Conservation (phyloP, 2,797 vertebrate genomes). For the Emydoidea blandingii region DNA sequence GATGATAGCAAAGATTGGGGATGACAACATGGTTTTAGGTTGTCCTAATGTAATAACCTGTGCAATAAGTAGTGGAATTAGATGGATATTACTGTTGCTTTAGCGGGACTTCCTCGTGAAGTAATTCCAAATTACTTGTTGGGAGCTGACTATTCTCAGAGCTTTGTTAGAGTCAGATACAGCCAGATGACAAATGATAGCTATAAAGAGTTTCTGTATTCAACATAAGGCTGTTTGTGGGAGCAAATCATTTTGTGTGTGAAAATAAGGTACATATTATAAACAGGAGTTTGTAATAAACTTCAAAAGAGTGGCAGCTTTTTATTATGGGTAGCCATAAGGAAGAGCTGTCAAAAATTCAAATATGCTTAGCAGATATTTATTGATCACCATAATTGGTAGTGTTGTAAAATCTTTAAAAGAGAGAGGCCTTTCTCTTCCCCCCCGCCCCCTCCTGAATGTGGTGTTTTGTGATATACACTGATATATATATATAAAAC, state of each 20-base stretch:
- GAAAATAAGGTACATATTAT: neutral
- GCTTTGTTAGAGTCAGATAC: slow-evolving; percentile 38
- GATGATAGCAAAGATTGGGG: neutral
- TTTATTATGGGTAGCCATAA: slow-evolving; percentile 11
- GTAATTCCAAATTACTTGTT: slow-evolving; percentile 35
- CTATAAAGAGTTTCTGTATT: slow-evolving; percentile 42
- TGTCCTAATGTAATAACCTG: slow-evolving; percentile 58
- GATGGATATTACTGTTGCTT: slow-evolving; percentile 35
- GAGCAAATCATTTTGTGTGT: neutral
- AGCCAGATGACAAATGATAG: slow-evolving; percentile 52
- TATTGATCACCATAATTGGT: slow-evolving; percentile 36
- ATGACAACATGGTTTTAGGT: slow-evolving; percentile 65
- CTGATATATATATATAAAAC: neutral
- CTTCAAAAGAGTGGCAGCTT: neutral
- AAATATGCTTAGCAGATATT: slow-evolving; percentile 48
- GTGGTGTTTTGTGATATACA: slow-evolving; percentile 48
- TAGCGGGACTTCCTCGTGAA: slow-evolving; percentile 52
- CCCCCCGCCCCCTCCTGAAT: neutral
- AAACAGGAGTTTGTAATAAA: slow-evolving; percentile 41
- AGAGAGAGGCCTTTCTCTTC: neutral
- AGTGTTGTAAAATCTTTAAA: slow-evolving; percentile 64
- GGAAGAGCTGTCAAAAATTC: slow-evolving; percentile 16
- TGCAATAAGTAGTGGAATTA: slow-evolving; percentile 53
- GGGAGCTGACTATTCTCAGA: neutral
- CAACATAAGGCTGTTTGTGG: slow-evolving; percentile 31